phyloP scores from a whole-genome alignment of 2,888 invertebrate species.

The Panopea generosa region DNA sequence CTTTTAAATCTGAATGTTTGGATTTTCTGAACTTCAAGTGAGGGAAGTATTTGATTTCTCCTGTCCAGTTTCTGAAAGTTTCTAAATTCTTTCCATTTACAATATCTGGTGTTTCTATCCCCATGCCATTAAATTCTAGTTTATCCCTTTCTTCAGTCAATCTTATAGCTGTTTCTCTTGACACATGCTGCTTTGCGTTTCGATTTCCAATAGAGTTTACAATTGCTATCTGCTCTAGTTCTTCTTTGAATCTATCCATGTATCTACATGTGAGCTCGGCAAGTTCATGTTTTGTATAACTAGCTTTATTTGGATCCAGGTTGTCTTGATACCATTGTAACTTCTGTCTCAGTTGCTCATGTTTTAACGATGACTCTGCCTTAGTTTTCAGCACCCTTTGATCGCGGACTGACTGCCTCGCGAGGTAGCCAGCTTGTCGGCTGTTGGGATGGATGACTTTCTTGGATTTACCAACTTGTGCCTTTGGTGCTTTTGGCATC shows the following conservation, averaged over 20 bases:
- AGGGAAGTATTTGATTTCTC: conserved; percentile 72
- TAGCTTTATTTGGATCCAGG: conserved; percentile 87
- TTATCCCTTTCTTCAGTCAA: conserved; percentile 91
- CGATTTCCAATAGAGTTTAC: conserved; percentile 92
- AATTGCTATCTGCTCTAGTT: conserved; percentile 91
- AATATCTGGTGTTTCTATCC: conserved; percentile 92
- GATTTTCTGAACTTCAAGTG: conserved; percentile 76
- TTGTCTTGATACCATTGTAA: conserved; percentile 92
- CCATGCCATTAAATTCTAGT: conserved; percentile 91
- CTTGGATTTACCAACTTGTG: conserved; percentile 63
- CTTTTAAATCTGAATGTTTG: conserved; percentile 62
- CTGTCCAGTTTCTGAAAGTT: conserved; percentile 86
- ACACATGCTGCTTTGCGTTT: conserved; percentile 92
- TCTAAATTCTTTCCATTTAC: conserved; percentile 88
- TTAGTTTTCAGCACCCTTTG: conserved; percentile 86
- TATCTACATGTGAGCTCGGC: conserved; percentile 84
- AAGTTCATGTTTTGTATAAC: conserved; percentile 88
- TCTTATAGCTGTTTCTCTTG: conserved; percentile 91
- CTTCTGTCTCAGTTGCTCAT: conserved; percentile 88
- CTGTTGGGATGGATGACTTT: conserved; percentile 91
- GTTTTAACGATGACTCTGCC: conserved; percentile 59
- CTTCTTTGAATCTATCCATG: conserved; percentile 90
- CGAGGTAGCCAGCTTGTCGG: conserved; percentile 91
- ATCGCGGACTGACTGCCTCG: conserved; percentile 88
- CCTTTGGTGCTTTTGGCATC: conserved; percentile 80